These are phyloP conservation scores for Pelmatolapia mariae DNA, from an alignment of 2,113 vertebrate species.

Conservation along the genomic window DNA sequence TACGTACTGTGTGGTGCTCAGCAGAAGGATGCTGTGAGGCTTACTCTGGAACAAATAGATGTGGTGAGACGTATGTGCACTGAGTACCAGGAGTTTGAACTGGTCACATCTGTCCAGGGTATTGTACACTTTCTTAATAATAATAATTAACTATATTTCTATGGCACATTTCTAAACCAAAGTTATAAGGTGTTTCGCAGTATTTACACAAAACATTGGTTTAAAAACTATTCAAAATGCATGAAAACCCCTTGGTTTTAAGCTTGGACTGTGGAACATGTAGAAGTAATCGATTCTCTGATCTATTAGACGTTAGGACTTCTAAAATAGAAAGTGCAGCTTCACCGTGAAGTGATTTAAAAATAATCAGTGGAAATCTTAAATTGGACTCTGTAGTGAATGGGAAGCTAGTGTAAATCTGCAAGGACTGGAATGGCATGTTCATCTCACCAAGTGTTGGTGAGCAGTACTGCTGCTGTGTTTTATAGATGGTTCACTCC, in stretches of 20 bases:
- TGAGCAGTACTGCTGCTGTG: not conserved
- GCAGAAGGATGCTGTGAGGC: slow-evolving; percentile 82
- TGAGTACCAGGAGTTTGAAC: slow-evolving; percentile 79
- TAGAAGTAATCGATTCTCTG: not conserved
- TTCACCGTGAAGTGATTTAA: not conserved
- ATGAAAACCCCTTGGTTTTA: not conserved
- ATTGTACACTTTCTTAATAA: not conserved
- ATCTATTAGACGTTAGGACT: not conserved
- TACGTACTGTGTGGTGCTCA: slow-evolving; percentile 84
- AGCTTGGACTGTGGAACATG: not conserved
- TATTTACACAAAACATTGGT: not conserved
- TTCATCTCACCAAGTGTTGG: not conserved
- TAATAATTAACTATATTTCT: not conserved
- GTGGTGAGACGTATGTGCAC: slow-evolving; percentile 82
- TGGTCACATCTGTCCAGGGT: slow-evolving; percentile 83
- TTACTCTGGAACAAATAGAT: slow-evolving; percentile 91
- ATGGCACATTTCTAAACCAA: not conserved
- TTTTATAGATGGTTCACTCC: not conserved
- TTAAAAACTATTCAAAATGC: not conserved
- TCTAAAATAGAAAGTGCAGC: not conserved
- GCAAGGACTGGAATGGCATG: not conserved
- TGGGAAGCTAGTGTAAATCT: not conserved
- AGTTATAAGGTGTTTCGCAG: not conserved
- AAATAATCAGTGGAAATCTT: not conserved
- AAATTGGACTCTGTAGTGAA: not conserved